Conservation (phyloP, 2,113 vertebrate species). For the Girardinichthys multiradiatus region DNA sequence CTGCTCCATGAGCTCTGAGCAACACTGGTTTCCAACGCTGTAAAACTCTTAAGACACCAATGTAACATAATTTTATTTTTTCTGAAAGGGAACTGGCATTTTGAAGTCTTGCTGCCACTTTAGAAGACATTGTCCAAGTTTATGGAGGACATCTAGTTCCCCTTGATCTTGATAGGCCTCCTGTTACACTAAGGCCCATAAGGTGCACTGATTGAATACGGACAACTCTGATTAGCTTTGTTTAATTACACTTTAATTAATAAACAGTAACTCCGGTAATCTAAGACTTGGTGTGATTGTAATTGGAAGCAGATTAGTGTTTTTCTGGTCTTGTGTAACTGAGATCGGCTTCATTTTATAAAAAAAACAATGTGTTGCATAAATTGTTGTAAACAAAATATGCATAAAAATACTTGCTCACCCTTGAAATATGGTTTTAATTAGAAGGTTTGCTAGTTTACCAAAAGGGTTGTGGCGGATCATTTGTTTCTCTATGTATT, state of each 20-base stretch:
- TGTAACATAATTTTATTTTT: not conserved
- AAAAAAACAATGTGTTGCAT: not conserved
- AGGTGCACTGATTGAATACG: slow-evolving; percentile 8
- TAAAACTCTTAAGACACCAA: not conserved
- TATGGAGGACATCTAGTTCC: slow-evolving; percentile 58
- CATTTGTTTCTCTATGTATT: no score
- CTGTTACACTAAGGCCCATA: slow-evolving; percentile 21
- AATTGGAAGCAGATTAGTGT: slow-evolving; percentile 12
- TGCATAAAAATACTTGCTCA: no score
- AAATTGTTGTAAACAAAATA: no score
- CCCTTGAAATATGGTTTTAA: no score
- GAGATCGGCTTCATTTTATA: not conserved
- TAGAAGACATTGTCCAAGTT: slow-evolving; percentile 36
- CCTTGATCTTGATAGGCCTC: slow-evolving; percentile 48
- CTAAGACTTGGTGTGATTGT: not conserved
- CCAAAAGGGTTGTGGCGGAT: no score
- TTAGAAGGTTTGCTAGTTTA: no score
- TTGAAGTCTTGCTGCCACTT: slow-evolving; percentile 3
- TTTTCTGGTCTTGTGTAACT: slow-evolving; percentile 18
- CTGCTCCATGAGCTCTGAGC: not conserved
- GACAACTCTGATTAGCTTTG: slow-evolving; percentile 30
- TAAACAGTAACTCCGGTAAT: slow-evolving; percentile 19
- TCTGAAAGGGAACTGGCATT: slow-evolving; percentile 38
- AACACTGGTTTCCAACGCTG: not conserved
- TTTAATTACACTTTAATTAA: slow-evolving; percentile 60